Percentiles rank a stretch among this genome's conserved stretches.
These are phyloP conservation scores for Orchesella flavescens DNA, from an alignment of 2,888 invertebrate species.

Conservation along the genomic window DNA sequence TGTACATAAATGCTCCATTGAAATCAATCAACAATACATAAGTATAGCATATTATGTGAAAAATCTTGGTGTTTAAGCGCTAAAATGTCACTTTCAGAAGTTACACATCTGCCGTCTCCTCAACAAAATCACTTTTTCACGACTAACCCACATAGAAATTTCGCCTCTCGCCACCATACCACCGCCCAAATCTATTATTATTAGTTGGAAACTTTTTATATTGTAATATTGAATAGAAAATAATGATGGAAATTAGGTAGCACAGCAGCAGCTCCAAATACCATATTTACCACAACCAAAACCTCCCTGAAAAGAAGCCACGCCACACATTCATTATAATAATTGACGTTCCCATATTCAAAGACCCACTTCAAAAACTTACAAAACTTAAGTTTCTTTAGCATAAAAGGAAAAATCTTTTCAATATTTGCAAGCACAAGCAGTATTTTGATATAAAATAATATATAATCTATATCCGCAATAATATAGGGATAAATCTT, in stretches of 20 bases:
- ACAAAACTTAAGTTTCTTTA: background rate
- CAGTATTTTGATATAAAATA: background rate
- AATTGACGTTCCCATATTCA: background rate
- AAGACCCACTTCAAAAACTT: background rate
- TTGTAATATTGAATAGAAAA: background rate
- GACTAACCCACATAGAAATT: too few relatives aligned
- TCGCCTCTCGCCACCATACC: too few relatives aligned
- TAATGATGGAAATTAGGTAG: constrained; percentile 18
- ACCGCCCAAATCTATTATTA: too few relatives aligned
- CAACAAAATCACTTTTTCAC: too few relatives aligned
- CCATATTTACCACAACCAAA: too few relatives aligned
- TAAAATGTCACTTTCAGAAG: too few relatives aligned
- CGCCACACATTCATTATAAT: background rate
- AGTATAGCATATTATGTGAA: background rate
- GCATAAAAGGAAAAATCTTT: background rate
- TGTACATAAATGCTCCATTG: too few relatives aligned
- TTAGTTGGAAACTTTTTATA: too few relatives aligned
- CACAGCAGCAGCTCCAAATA: too few relatives aligned
- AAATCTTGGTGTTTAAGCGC: background rate
- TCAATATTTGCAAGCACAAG: background rate
- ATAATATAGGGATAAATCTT: background rate
- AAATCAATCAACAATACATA: too few relatives aligned
- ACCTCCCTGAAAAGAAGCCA: background rate
- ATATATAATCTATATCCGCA: background rate
- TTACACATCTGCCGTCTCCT: too few relatives aligned